Base-by-base conservation (phyloP, 1,140 invertebrate species). In the Drosophila lowei region DNA sequence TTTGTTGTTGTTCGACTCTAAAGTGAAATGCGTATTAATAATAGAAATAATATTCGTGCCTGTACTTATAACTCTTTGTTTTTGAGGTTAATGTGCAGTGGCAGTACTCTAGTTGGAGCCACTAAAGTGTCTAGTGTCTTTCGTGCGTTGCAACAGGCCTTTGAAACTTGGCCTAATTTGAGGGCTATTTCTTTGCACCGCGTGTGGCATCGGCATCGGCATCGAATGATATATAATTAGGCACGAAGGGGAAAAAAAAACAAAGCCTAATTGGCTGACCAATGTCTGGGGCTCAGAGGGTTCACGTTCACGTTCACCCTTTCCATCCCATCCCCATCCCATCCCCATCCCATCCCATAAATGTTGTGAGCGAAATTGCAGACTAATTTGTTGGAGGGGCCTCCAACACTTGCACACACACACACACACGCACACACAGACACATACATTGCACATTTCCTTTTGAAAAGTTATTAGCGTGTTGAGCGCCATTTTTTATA, bases 401-500 rank as follows among this genome's bases (percentile, higher is more conserved):
- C 18, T 18, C 46, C 46, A 50, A 59, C 53, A 71, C 55, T 66
- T 56, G 68, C 67, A 38, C 21, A 43, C 55, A 48, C 47, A 41
- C 46, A 49, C 46, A 59, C 53, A 72, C 47, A 76, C 66, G 72
- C 67, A 38, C 21, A 43, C 54, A 48, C 47, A 38, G 6, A n/a
- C 23, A 21, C 2, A 38, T 13, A 60, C 11, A 50, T 71, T 78
- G 83, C 66, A 86, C 83, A 86, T 78, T 86, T 86, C 55, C 77
- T 63, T 88, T 88, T 83, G 52, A 78, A 86, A 86, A 88, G 83
- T 86, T 86, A 86, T 86, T 88, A 86, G 84, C 83, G 83, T 83
- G 83, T 78, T 85, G 78, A 81, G 54, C 79, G 49, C 54, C 61
- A 55, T 63, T 72, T 72, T 78, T 73, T 62, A 63, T 62, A 5